A percentile compares a stretch with the other conserved stretches of the same genome.
Conservation (phyloP, 37 sponge, comb jelly and placozoan species). For the Sycon ciliatum region DNA sequence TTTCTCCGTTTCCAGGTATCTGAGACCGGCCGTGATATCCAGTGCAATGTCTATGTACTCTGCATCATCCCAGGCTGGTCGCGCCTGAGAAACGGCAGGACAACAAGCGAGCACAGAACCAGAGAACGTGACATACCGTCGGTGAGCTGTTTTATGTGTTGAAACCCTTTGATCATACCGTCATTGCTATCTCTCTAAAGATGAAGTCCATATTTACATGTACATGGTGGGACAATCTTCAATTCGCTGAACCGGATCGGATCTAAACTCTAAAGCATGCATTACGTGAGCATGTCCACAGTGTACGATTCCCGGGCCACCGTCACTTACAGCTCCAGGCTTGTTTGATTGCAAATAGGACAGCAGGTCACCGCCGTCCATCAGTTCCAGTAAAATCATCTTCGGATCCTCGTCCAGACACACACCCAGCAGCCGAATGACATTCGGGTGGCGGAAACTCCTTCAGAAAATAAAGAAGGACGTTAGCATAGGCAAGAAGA, state of each 20-base stretch:
- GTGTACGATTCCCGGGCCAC: too few relatives aligned
- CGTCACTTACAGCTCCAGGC: conserved; percentile 38
- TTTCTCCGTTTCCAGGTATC: conserved; percentile 59
- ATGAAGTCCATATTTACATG: too few relatives aligned
- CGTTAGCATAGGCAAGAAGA: too few relatives aligned
- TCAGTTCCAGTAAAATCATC: conserved; percentile 71
- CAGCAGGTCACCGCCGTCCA: conserved; percentile 65
- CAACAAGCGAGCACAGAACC: too few relatives aligned
- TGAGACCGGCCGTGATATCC: conserved; percentile 57
- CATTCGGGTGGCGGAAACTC: conserved; percentile 59
- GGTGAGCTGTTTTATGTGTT: too few relatives aligned
- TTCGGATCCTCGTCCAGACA: conserved; percentile 65
- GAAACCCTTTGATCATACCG: too few relatives aligned
- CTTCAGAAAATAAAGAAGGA: conserved; percentile 2
- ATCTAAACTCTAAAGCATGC: too few relatives aligned
- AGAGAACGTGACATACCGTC: too few relatives aligned
- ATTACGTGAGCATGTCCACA: too few relatives aligned
- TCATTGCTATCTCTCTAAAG: too few relatives aligned
- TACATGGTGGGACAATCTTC: too few relatives aligned
- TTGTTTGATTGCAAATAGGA: conserved; percentile 54
- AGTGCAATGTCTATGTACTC: conserved; percentile 48
- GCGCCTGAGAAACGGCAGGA: conserved; percentile 32
- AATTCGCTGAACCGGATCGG: too few relatives aligned
- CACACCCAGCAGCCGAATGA: conserved; percentile 55
- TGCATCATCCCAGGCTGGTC: conserved; percentile 34